Evolutionary conservation across 2,113 vertebrate species (phyloP).

Genomic region (Cyanoderma ruficeps): DNA sequence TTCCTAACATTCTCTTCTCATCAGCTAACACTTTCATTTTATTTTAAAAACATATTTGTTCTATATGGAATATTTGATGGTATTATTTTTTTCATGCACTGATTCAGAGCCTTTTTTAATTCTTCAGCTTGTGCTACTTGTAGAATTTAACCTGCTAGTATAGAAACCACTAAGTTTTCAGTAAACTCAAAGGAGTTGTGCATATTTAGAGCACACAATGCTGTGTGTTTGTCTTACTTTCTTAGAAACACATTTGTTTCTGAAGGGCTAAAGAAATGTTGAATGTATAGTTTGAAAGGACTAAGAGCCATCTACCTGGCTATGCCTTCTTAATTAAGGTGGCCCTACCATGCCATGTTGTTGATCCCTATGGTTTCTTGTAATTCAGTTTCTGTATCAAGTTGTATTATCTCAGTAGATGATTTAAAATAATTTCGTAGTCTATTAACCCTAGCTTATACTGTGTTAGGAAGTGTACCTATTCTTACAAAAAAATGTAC

Average conservation of each 20-base stretch:
- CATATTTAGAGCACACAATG: neutral
- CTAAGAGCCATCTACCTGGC: neutral
- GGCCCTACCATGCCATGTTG: neutral
- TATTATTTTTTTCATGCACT: neutral
- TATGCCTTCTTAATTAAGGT: constrained; percentile 1
- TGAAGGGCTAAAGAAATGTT: neutral
- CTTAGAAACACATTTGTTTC: neutral
- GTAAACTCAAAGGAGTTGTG: neutral
- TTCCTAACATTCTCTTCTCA: neutral
- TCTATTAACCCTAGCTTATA: neutral
- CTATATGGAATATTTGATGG: neutral
- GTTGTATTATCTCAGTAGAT: neutral
- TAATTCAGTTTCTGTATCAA: neutral
- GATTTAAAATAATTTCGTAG: constrained; percentile 2
- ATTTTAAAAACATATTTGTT: neutral
- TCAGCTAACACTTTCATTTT: neutral
- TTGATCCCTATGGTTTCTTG: neutral
- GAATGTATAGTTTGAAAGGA: neutral
- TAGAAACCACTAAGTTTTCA: neutral
- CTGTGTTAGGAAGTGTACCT: neutral
- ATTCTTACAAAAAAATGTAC: neutral
- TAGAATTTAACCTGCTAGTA: constrained; percentile 5
- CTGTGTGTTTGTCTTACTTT: neutral
- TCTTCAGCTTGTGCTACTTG: neutral
- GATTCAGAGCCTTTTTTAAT: neutral